Percentiles rank a stretch among this genome's conserved stretches.
These are phyloP conservation scores for Pimpla rufipes DNA, from an alignment of 2,888 invertebrate species.

Conservation along the genomic window DNA sequence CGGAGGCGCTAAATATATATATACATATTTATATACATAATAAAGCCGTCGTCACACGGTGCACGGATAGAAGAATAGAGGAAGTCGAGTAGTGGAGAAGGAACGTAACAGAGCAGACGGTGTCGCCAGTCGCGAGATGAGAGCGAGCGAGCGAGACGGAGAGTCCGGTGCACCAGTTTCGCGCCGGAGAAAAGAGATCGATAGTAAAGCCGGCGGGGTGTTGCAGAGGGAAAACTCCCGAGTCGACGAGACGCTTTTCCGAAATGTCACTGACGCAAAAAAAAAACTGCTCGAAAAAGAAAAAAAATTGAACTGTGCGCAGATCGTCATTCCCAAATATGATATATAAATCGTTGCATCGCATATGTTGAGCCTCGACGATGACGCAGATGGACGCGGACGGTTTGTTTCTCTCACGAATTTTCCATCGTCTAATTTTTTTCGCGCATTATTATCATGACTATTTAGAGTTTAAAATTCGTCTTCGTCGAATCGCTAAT, in stretches of 20 bases:
- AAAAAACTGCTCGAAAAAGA: not conserved
- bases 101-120: conserved; percentile 14
- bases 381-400: conserved; percentile 49
- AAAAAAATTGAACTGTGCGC: not conserved
- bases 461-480: no score
- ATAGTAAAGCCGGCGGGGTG: conserved; percentile 57
- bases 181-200: conserved; percentile 67
- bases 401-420: conserved; percentile 14
- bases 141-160: conserved; percentile 42
- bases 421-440: no score
- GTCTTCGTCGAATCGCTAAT: conserved; percentile 13
- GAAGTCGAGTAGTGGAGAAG: not conserved
- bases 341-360: not conserved
- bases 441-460: no score
- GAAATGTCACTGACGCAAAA: conserved; percentile 8
- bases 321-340: not conserved
- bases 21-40: no score
- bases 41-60: not conserved
- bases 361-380: conserved; percentile 10
- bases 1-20: conserved; percentile 2
- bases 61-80: conserved; percentile 11
- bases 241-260: conserved; percentile 56
- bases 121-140: not conserved
- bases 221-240: conserved; percentile 46
- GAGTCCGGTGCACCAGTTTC: conserved; percentile 67